phyloP scores from a whole-genome alignment of 2,113 vertebrate species.

The Ciconia boyciana region DNA sequence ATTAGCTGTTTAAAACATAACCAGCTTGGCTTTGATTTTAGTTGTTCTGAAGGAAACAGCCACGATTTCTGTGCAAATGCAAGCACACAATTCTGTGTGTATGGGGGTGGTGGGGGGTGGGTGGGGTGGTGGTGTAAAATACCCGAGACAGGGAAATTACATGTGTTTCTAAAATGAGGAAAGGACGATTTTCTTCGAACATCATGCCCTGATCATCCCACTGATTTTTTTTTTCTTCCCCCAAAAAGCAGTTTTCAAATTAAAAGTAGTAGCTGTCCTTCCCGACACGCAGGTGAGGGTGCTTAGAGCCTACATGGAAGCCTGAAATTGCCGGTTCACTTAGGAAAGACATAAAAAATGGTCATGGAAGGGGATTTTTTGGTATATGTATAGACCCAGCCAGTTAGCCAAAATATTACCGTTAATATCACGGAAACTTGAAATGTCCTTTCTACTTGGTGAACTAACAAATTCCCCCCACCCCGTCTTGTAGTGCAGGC shows the following conservation, averaged over 20 bases:
- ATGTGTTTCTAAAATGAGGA: background rate
- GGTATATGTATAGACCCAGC: background rate
- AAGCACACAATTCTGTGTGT: background rate
- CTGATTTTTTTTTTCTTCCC: background rate
- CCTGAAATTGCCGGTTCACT: background rate
- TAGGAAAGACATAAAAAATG: background rate
- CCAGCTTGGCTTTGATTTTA: constrained; percentile 7
- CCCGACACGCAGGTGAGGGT: background rate
- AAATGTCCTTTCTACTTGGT: background rate
- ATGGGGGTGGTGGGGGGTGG: too few species aligned
- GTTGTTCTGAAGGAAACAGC: background rate
- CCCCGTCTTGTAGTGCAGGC: background rate
- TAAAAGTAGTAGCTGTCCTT: background rate
- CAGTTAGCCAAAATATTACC: background rate
- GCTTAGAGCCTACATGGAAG: background rate
- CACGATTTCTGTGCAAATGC: background rate
- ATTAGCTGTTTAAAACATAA: constrained; percentile 46
- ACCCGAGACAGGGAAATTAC: background rate
- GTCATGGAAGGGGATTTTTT: background rate
- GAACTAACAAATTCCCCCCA: background rate
- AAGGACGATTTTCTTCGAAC: background rate
- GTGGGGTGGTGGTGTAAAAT: background rate
- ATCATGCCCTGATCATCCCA: background rate
- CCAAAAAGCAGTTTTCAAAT: background rate
- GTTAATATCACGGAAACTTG: background rate